phyloP scores from a whole-genome alignment of 2,797 vertebrate genomes.

The Todus mexicanus region DNA sequence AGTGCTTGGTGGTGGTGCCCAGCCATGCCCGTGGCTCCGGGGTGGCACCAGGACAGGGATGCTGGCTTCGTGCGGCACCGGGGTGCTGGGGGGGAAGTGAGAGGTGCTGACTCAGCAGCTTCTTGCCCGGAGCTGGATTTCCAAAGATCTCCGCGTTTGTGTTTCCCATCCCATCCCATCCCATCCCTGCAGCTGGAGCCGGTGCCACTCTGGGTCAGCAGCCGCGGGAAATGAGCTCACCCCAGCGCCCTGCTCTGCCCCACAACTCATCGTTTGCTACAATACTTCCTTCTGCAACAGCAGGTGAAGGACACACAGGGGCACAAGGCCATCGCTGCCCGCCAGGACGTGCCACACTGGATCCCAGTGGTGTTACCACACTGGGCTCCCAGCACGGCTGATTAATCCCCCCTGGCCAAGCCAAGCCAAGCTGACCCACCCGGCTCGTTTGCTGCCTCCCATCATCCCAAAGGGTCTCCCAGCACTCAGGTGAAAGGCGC shows the following conservation, averaged over 20 bases:
- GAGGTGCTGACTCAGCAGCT: not conserved
- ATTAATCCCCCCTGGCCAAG: not conserved
- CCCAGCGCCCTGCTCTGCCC: not conserved
- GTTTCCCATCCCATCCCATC: not conserved
- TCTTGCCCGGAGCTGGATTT: not conserved
- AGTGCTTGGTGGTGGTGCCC: not conserved
- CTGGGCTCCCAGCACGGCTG: accelerated
- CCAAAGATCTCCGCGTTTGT: not conserved
- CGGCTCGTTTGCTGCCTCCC: not conserved
- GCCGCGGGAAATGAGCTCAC: not conserved
- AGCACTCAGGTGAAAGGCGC: not conserved
- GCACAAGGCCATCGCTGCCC: not conserved
- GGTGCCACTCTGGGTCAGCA: not conserved
- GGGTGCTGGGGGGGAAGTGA: not conserved
- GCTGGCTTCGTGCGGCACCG: accelerated
- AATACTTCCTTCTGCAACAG: not conserved
- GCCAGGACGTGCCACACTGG: not conserved
- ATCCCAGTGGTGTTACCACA: not conserved
- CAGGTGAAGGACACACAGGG: not conserved
- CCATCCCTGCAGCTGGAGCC: not conserved
- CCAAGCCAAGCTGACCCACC: not conserved
- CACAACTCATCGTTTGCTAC: not conserved
- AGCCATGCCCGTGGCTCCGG: not conserved
- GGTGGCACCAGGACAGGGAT: not conserved
- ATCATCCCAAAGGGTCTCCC: not conserved